Base-by-base conservation (phyloP, 2,797 vertebrate species). In the Picus viridis region DNA sequence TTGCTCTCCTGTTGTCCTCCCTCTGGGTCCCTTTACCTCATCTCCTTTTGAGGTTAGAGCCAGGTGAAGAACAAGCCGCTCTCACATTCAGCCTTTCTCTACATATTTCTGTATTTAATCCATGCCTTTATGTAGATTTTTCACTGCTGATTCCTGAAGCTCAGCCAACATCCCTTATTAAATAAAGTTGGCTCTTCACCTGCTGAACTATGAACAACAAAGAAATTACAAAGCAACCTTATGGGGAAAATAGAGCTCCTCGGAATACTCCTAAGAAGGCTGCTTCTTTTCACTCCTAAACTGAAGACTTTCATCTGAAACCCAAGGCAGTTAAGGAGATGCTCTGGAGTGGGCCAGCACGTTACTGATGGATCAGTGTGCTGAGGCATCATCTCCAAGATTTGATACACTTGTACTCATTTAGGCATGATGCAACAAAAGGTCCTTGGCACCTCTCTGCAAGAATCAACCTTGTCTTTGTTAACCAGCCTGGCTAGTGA, bases 1-100 rank as follows among this genome's bases (percentile, higher is more conserved):
- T 93, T 92, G 87, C 70, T 89, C n/a, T 83, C 41, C 79, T 62
- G 67, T 89, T 77, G 87, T 92, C 69, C 84, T 90, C 89, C 87
- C 93, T 78, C 85, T 49, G 41, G 32, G 71, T 71, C 36, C 13
- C 56, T 93, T 82, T 82, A 45, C 75, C 26, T 77, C 65, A 36
- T 24, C 15, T 3, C 45, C 84, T 90, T 83, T 73, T 68, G 84
- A 94, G 75, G 72, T 56, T 80, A 83, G 58, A 32, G 79, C 56
- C 62, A 87, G 67, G 67, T 36, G 88, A 67, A 88, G 61, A 86
- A 68, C 26, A 69, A 86, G 36, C 49, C 45, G 65, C 64, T 68
- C 23, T 67, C 3, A 0, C 49, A 64, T 77, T 92, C 75, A 90
- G 69, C 43, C 73, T 85, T 80, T 65, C 80, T 72, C 45, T 54